phyloP scores from a whole-genome alignment of 2,113 vertebrate genomes.

The Hippopotamus amphibius region DNA sequence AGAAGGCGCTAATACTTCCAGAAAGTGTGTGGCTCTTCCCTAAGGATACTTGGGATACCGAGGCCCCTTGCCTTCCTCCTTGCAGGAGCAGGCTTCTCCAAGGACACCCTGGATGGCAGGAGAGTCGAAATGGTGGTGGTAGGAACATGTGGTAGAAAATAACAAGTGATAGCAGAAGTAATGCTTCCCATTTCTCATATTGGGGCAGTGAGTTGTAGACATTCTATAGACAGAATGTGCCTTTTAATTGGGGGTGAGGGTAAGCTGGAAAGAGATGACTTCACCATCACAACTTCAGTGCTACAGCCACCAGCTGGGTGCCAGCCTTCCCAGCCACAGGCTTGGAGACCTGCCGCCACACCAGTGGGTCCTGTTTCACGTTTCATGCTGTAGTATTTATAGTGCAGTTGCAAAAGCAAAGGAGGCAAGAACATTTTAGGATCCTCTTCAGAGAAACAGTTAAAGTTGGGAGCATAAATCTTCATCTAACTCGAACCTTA shows the following conservation, averaged over 20 bases:
- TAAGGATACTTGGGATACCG: background rate
- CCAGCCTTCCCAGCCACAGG: background rate
- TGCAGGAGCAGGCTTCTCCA: background rate
- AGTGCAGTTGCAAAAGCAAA: background rate
- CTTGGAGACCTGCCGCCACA: background rate
- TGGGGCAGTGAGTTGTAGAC: background rate
- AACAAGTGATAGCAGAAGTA: conserved; percentile 18
- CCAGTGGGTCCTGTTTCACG: background rate
- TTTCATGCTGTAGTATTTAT: background rate
- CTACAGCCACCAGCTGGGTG: background rate
- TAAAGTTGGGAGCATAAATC: background rate
- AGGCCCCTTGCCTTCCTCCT: background rate
- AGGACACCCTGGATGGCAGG: background rate
- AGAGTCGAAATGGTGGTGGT: background rate
- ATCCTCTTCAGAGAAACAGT: conserved; percentile 29
- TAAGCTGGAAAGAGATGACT: background rate
- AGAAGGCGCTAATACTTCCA: conserved; percentile 37
- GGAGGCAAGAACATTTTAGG: background rate
- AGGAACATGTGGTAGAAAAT: conserved; percentile 41
- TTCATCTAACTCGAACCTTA: background rate
- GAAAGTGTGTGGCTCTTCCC: background rate
- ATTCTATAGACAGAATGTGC: background rate
- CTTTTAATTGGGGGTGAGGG: background rate
- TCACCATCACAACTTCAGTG: no score
- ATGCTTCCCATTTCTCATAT: conserved; percentile 44